Percentiles rank a stretch among this genome's conserved stretches.
phyloP scores from a whole-genome alignment of 1,140 invertebrate species.

The Drosophila subpulchrella region DNA sequence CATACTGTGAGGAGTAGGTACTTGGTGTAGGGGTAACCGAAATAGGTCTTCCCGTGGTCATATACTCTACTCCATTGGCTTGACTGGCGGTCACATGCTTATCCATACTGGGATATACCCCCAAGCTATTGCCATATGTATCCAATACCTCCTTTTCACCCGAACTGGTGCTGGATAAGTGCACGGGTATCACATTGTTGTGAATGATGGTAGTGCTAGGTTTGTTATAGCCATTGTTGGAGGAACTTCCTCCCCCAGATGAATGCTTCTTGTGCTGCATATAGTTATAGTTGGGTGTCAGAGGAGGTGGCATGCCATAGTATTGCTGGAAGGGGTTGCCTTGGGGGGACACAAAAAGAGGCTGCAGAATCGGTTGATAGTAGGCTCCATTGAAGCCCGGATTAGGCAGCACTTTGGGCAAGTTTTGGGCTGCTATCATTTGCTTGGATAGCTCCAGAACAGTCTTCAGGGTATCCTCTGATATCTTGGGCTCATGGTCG shows the following conservation, averaged over 20 bases:
- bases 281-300: slow-evolving; percentile 37
- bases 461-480: slow-evolving; percentile 82
- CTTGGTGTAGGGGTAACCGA: slow-evolving; percentile 22
- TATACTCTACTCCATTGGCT: slow-evolving; percentile 28
- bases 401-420: slow-evolving; percentile 78
- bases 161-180: slow-evolving; percentile 66
- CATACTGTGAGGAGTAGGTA: slow-evolving; percentile 37
- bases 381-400: slow-evolving; percentile 56
- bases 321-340: slow-evolving; percentile 70
- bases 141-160: slow-evolving; percentile 76
- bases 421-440: slow-evolving; percentile 79
- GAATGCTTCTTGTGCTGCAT: slow-evolving; percentile 51
- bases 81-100: slow-evolving; percentile 35
- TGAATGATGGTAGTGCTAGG: slow-evolving; percentile 80
- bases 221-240: slow-evolving; percentile 34
- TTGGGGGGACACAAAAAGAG: slow-evolving; percentile 57
- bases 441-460: slow-evolving; percentile 83
- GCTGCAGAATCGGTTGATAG: slow-evolving; percentile 73
- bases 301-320: slow-evolving; percentile 25
- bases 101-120: slow-evolving; percentile 55
- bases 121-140: slow-evolving; percentile 74
- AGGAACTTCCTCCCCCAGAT: background rate
- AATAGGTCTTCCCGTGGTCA: slow-evolving; percentile 56
- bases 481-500: slow-evolving; percentile 73
- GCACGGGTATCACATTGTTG: slow-evolving; percentile 80